phyloP scores from a whole-genome alignment of 2,113 vertebrate genomes.

The Origma solitaria region DNA sequence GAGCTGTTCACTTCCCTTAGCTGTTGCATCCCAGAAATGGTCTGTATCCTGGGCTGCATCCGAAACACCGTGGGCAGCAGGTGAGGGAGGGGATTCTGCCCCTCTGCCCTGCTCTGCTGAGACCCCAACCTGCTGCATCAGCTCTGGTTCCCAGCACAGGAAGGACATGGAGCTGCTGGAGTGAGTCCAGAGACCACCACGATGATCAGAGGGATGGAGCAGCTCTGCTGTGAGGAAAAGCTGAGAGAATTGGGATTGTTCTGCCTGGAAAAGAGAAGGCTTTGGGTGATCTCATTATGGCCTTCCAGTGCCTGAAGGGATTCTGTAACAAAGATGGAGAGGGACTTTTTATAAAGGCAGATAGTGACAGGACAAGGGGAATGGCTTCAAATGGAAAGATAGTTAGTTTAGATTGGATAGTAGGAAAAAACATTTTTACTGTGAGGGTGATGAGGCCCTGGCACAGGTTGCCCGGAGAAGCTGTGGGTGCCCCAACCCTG shows the following conservation, averaged over 20 bases:
- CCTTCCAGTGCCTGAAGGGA: neutral
- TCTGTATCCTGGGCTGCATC: neutral
- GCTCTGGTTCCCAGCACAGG: neutral
- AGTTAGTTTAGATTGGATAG: neutral
- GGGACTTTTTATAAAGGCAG: neutral
- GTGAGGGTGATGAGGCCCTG: neutral
- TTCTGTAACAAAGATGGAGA: neutral
- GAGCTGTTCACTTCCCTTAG: neutral
- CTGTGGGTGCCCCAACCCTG: neutral
- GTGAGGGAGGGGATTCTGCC: neutral
- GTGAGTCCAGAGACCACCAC: neutral
- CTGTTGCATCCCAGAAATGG: neutral
- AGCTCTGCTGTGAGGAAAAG: neutral
- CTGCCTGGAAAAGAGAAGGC: neutral
- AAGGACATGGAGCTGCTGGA: fast-evolving
- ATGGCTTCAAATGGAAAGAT: neutral
- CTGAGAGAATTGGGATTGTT: neutral
- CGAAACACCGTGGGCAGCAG: neutral
- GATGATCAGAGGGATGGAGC: neutral
- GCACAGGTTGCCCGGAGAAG: neutral
- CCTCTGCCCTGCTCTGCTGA: neutral
- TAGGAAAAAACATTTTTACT: neutral
- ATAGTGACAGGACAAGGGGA: neutral
- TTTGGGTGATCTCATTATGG: neutral
- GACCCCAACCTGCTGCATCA: neutral